Evolutionary conservation across 2,797 vertebrate genomes (phyloP).

Genomic region (Erpetoichthys calabaricus): DNA sequence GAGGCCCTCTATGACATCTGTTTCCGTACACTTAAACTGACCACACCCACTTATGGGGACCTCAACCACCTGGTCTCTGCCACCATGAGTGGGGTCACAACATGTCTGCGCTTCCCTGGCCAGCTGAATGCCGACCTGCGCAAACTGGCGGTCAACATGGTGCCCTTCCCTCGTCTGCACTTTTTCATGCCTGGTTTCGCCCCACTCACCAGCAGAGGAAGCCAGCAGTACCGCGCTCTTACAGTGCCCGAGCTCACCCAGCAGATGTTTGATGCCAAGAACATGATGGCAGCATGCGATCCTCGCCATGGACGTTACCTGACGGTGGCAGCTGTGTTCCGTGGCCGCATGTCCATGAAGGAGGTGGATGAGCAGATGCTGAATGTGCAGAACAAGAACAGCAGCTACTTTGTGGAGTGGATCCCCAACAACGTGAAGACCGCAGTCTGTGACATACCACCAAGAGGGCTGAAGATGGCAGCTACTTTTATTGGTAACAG

Average conservation of each 20-base stretch:
- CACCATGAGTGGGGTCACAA: conserved; percentile 65
- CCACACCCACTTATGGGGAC: conserved; percentile 59
- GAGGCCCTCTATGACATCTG: conserved; percentile 66
- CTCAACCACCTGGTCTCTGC: conserved; percentile 64
- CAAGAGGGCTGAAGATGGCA: conserved; percentile 62
- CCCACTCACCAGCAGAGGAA: conserved; percentile 61
- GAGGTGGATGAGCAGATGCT: conserved; percentile 70
- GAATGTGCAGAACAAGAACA: conserved; percentile 68
- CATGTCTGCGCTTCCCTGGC: conserved; percentile 62
- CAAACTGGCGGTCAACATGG: conserved; percentile 67
- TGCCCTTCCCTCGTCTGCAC: conserved; percentile 65
- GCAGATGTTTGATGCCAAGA: conserved; percentile 68
- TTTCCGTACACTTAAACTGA: conserved; percentile 67
- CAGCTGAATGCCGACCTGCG: conserved; percentile 65
- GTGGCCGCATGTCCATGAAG: conserved; percentile 70
- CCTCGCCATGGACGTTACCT: conserved; percentile 63
- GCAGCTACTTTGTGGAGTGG: conserved; percentile 69
- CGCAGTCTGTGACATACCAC: conserved; percentile 62
- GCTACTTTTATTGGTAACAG: conserved; percentile 72
- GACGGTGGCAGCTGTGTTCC: conserved; percentile 61
- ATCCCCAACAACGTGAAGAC: conserved; percentile 71
- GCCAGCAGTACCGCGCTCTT: conserved; percentile 62
- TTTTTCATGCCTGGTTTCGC: conserved; percentile 70
- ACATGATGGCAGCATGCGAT: conserved; percentile 70
- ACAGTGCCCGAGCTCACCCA: conserved; percentile 63